phyloP scores from a whole-genome alignment of 1,140 invertebrate species.

The Heliconius nattereri region DNA sequence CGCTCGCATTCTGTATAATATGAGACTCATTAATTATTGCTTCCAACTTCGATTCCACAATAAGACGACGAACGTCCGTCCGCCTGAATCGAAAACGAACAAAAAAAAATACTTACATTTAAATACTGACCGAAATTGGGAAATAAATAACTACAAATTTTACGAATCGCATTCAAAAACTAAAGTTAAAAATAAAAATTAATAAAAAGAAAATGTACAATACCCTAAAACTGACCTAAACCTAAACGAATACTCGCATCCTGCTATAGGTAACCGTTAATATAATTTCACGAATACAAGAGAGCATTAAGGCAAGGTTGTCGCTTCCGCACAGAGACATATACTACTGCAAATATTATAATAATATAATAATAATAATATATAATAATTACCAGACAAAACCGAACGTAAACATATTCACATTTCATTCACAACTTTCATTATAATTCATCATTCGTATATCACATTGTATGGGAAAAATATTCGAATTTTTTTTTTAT shows the following conservation, averaged over 20 bases:
- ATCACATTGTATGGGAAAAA: slow-evolving; percentile 41
- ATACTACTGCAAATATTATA: not conserved
- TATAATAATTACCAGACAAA: slow-evolving; percentile 19
- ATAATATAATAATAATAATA: not conserved
- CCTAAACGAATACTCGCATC: slow-evolving; percentile 78
- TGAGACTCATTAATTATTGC: slow-evolving; percentile 64
- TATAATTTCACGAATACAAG: slow-evolving; percentile 76
- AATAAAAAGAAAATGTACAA: slow-evolving; percentile 70
- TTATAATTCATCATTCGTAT: slow-evolving; percentile 32
- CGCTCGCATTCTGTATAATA: slow-evolving; percentile 29
- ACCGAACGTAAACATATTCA: slow-evolving; percentile 17
- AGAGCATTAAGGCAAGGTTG: slow-evolving; percentile 78
- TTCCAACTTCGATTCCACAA: slow-evolving; percentile 53
- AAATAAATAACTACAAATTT: slow-evolving; percentile 75
- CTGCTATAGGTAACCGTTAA: slow-evolving; percentile 79
- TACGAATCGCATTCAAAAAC: slow-evolving; percentile 55
- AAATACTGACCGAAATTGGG: slow-evolving; percentile 80
- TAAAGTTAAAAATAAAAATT: slow-evolving; percentile 60
- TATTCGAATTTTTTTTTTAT: slow-evolving; percentile 28
- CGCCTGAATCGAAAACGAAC: slow-evolving; percentile 46
- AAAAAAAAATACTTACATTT: slow-evolving; percentile 75
- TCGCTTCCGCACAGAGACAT: not conserved
- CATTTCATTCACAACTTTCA: slow-evolving; percentile 35
- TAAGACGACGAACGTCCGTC: slow-evolving; percentile 60
- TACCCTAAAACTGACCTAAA: slow-evolving; percentile 66